A percentile compares a stretch with the other conserved stretches of the same genome.
phyloP scores from a whole-genome alignment of 2,113 vertebrate genomes.

The Puntigrus tetrazona region DNA sequence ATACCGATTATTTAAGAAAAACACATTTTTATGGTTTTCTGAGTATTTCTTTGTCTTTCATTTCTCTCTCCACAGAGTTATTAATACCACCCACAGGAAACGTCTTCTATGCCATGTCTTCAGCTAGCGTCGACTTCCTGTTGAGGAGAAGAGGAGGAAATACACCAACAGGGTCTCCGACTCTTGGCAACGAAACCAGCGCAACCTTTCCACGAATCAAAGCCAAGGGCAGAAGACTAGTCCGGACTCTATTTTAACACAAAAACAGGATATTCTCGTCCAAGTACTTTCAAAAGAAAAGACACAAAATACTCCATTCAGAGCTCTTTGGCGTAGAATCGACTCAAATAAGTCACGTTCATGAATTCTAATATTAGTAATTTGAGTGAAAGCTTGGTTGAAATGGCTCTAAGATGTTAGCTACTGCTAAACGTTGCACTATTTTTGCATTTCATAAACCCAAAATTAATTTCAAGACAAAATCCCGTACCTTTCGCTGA shows the following conservation, averaged over 20 bases:
- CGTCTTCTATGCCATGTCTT: constrained; percentile 90
- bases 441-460: constrained; percentile 41
- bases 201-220: constrained; percentile 89
- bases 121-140: constrained; percentile 85
- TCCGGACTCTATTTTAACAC: constrained; percentile 75
- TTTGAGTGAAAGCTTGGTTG: neutral
- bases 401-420: neutral
- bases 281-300: neutral
- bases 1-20: neutral
- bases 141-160: constrained; percentile 74
- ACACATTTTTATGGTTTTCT: neutral
- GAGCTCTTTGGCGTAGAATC: neutral
- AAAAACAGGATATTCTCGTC: neutral
- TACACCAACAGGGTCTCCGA: constrained; percentile 62
- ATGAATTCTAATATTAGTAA: neutral
- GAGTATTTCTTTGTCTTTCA: neutral
- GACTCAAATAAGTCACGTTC: neutral
- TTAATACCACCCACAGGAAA: constrained; percentile 84
- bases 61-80: constrained; percentile 73
- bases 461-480: constrained; percentile 9
- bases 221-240: constrained; percentile 84
- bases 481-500: neutral
- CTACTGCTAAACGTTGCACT: constrained; percentile 38
- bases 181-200: constrained; percentile 72
- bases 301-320: constrained; percentile 10